Evolutionary conservation across 2,797 vertebrate species (phyloP).

Genomic region (Melanotaenia parkinsoni): DNA sequence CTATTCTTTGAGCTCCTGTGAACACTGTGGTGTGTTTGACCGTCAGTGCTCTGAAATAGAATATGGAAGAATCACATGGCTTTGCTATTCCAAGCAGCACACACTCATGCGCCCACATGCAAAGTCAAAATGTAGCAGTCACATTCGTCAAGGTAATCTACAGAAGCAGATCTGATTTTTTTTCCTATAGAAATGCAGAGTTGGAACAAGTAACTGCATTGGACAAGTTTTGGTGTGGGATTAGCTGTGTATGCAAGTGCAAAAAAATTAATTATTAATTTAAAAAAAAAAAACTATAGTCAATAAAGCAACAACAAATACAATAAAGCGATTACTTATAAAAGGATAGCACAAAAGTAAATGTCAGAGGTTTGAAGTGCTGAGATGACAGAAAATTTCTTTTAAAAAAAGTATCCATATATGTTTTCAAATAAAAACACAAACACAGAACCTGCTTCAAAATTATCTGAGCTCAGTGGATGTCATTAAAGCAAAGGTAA

Average conservation of each 20-base stretch:
- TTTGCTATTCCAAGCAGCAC: slow-evolving; percentile 77
- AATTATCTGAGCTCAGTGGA: slow-evolving; percentile 11
- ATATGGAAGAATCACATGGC: slow-evolving; percentile 79
- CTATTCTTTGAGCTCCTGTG: slow-evolving; percentile 57
- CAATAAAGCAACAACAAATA: too few relatives aligned
- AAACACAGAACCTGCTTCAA: slow-evolving; percentile 5
- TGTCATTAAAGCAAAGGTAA: slow-evolving; percentile 13
- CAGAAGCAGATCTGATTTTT: background rate
- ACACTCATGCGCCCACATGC: slow-evolving; percentile 21
- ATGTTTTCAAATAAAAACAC: background rate
- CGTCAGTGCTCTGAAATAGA: slow-evolving; percentile 76
- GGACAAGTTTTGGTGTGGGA: background rate
- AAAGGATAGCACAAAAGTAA: background rate
- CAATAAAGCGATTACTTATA: background rate
- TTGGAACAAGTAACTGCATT: background rate
- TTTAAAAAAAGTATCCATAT: background rate
- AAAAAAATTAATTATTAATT: background rate
- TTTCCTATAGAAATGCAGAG: background rate
- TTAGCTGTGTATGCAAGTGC: background rate
- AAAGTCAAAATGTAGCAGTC: slow-evolving; percentile 24
- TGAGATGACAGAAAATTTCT: background rate
- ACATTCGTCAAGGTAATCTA: background rate
- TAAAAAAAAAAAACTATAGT: background rate
- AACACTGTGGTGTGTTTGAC: slow-evolving; percentile 40
- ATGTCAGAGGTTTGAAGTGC: background rate